Conservation (phyloP, 1,140 invertebrate genomes). For the Pseudomyrmex cubaensis region DNA sequence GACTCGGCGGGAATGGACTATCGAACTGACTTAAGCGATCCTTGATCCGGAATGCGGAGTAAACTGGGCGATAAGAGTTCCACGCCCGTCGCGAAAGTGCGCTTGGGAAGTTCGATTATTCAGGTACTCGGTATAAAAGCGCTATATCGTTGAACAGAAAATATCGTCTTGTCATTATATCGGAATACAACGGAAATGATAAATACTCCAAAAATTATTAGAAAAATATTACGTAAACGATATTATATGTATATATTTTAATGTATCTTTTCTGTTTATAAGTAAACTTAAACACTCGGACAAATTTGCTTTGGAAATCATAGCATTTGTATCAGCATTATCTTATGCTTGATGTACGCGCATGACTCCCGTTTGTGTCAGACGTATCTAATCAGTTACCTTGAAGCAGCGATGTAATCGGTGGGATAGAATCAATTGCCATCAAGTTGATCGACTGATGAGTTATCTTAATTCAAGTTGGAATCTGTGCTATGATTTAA, state of each 20-base stretch:
- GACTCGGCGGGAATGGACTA: slow-evolving; percentile 37
- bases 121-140: not conserved
- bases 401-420: slow-evolving; percentile 38
- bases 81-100: slow-evolving; percentile 8
- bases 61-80: slow-evolving; percentile 20
- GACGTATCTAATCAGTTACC: slow-evolving; percentile 38
- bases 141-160: not conserved
- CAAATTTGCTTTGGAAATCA: not conserved
- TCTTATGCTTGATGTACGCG: slow-evolving; percentile 17
- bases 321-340: too few relatives aligned
- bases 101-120: slow-evolving; percentile 32
- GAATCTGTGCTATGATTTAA: slow-evolving; percentile 26
- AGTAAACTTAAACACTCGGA: not conserved
- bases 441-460: slow-evolving; percentile 37
- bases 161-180: not conserved
- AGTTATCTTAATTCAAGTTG: slow-evolving; percentile 31
- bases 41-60: slow-evolving; percentile 32
- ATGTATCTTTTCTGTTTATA: not conserved
- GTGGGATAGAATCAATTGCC: slow-evolving; percentile 56
- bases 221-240: not conserved
- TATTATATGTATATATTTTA: not conserved
- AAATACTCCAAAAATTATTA: not conserved
- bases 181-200: not conserved
- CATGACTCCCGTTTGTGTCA: slow-evolving; percentile 37
- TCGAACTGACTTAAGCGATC: slow-evolving; percentile 44